Evolutionary conservation across 2,888 invertebrate genomes (phyloP).

Genomic region (Agonopterix arenella): DNA sequence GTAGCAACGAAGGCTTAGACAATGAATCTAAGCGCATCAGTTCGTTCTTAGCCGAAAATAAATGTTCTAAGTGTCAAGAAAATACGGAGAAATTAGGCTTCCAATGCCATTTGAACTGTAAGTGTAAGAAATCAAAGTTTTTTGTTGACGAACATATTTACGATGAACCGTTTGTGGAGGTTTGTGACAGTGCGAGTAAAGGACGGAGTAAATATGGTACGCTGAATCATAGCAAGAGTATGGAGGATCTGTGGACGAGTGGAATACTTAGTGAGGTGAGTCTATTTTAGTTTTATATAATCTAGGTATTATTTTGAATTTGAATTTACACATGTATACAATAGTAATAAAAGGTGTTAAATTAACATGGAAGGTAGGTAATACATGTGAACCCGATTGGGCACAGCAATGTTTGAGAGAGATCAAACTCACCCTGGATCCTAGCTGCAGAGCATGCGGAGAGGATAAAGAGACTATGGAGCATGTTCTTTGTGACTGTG

Average conservation of each 20-base stretch:
- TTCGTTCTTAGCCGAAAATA: conserved; percentile 25
- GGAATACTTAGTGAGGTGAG: conserved; percentile 32
- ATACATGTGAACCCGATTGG: too few relatives aligned
- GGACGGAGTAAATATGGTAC: conserved; percentile 39
- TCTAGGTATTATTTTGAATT: too few relatives aligned
- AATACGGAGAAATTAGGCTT: conserved; percentile 46
- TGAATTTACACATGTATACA: too few relatives aligned
- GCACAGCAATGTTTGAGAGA: too few relatives aligned
- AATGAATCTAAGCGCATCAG: conserved; percentile 14
- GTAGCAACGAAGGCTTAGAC: conserved; percentile 34
- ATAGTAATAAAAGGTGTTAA: too few relatives aligned
- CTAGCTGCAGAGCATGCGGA: too few relatives aligned
- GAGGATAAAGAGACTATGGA: too few relatives aligned
- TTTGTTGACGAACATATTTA: conserved; percentile 77
- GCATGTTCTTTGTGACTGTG: too few relatives aligned
- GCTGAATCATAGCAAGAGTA: conserved; percentile 42
- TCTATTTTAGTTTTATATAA: conserved; percentile 4
- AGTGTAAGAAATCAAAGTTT: conserved; percentile 32
- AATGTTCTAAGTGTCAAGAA: conserved; percentile 42
- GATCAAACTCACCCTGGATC: too few relatives aligned
- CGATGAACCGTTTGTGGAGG: conserved; percentile 76
- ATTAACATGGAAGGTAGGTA: too few relatives aligned
- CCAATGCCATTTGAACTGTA: conserved; percentile 61
- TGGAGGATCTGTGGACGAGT: conserved; percentile 40
- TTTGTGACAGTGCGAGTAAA: conserved; percentile 11